A percentile compares a stretch with the other conserved stretches of the same genome.
These are phyloP conservation scores for Xiphias gladius DNA, from an alignment of 2,113 vertebrate species.

Conservation along the genomic window DNA sequence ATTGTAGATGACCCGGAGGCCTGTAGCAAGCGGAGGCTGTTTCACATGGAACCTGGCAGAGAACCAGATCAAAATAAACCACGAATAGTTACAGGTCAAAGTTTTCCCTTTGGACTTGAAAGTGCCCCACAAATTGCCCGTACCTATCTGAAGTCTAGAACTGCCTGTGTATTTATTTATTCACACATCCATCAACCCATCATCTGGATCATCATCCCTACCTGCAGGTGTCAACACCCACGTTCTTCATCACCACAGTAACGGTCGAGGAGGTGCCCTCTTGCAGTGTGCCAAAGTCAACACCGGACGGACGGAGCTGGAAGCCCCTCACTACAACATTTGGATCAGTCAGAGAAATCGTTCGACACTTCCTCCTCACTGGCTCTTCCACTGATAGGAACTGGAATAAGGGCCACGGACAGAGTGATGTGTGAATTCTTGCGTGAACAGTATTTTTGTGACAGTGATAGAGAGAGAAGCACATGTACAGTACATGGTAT, in stretches of 20 bases:
- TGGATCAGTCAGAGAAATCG: conserved; percentile 75
- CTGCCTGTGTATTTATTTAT: background rate
- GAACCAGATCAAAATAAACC: conserved; percentile 28
- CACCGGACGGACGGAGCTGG: conserved; percentile 84
- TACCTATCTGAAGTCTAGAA: background rate
- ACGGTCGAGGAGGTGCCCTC: conserved; percentile 84
- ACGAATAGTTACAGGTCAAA: conserved; percentile 33
- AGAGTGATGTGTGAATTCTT: background rate
- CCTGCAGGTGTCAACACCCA: conserved; percentile 91
- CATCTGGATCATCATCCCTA: conserved; percentile 46
- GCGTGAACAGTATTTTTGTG: background rate
- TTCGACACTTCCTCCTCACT: conserved; percentile 84
- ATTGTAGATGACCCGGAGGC: conserved; percentile 87
- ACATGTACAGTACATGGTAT: background rate
- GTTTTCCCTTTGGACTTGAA: conserved; percentile 42
- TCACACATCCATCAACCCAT: background rate
- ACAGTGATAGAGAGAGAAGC: background rate
- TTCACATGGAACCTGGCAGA: conserved; percentile 89
- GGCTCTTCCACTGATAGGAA: conserved; percentile 82
- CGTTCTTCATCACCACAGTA: conserved; percentile 87
- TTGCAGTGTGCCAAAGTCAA: conserved; percentile 87
- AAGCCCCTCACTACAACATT: conserved; percentile 76
- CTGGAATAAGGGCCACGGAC: conserved; percentile 26
- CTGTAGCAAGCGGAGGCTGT: conserved; percentile 87
- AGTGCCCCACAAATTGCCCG: conserved; percentile 44